Base-by-base conservation (phyloP, 2,888 invertebrate genomes). In the Caenorhabditis zanzibari region DNA sequence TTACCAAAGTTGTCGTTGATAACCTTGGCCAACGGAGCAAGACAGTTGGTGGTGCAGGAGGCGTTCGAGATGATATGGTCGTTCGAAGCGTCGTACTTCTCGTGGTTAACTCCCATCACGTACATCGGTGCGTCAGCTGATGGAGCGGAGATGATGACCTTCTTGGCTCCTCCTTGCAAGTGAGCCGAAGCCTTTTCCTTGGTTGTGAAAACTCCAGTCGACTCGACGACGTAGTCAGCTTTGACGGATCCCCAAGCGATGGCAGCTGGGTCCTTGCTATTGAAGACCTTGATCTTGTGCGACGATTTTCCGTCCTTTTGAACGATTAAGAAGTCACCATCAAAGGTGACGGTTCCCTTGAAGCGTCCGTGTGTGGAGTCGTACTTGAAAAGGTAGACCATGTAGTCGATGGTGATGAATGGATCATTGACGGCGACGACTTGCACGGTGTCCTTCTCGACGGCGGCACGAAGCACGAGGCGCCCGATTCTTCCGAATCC, bases 351-450 rank as follows among this genome's bases (percentile, higher is more conserved):
- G 84, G 95, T 95, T 68, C 97, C 97, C 93, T 96, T 96, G 95
- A 96, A 98, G 92, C 95, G 95, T 72, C 98, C 98, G 93, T 99
- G 98, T 81, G 97, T 98, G 16, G 97, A 97, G 93, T 99, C 98
- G 93, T 96, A 97, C 93, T 97, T 89, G 24, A 92, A 90, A 22
- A 72, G 68, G 66, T 82, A 82, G 73, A 94, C 97, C 97, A 98
- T 97, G 94, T 98, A 98, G 92, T 97, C 96, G 81, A 97, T 94
- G 90, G 95, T 95, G 93, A 99, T 96, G 95, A 97, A 97, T 44
- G 98, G 98, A 93, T 99, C 98, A 93, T 99, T 98, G 93, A 98
- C 95, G 82, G 97, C 97, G 32, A 92, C 92, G 26, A 92, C 94
- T 92, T 94, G 93, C 69, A 95, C 95, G 16, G 22, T 85, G 66